Evolutionary conservation across 2,797 vertebrate species (phyloP), one percentile per base, ranked within the genome.

Genomic region (Sandelia bainsii): DNA sequence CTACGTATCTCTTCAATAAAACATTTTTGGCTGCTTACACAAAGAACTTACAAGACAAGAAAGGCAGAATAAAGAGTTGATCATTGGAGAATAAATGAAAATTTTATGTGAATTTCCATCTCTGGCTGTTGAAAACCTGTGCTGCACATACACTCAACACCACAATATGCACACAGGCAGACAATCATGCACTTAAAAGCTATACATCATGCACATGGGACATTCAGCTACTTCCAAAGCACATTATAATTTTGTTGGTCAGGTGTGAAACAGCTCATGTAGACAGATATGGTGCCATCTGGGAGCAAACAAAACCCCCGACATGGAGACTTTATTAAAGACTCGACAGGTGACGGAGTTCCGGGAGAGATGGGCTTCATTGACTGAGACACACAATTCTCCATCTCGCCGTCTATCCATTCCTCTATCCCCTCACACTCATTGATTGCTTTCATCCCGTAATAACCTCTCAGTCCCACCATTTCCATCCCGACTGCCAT

Each of bases 361-460:
- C 62, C 61, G 16, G 45, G 44, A 79, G 73, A 87, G 80, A 82
- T 62, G 65, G 75, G 64, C 59, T 83, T 57, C 82, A 81, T 85
- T 25, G 29, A 68, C 69, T 57, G 10, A 72, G 27, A 69, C 13
- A 58, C 73, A 68, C 60, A 64, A 67, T 79, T 70, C 73, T 80
- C 79, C 65, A 50, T 68, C 77, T 72, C 61, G 45, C 59, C 19
- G 59, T 77, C 67, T 59, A 53, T 50, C 62, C 39, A 11, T 51
- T 58, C 39, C 48, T 69, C 54, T 40, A 23, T 80, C 71, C 46
- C 79, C 82, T 85, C 80, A 81, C 80, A 83, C 81, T 82, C 83
- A 82, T 86, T 88, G 88, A 90, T 91, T 91, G 87, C 88, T 86
- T 89, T 86, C 82, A 87, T 88, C 80, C 75, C 50, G 63, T 87